Base-by-base conservation (phyloP, 2,888 invertebrate species). In the Ornithoptera priamus region DNA sequence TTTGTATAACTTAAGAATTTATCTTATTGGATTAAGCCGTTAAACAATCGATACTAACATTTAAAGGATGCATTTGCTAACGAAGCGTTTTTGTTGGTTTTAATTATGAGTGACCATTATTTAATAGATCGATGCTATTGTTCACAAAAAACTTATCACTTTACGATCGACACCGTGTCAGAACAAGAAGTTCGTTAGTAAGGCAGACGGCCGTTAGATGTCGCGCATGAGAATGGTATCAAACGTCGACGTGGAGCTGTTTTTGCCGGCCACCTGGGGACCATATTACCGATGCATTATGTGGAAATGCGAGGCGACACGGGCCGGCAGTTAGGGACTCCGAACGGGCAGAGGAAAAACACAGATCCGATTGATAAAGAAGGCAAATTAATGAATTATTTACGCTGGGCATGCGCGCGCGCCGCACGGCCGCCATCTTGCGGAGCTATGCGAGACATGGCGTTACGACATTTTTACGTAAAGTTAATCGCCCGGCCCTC, bases 331-430 rank as follows among this genome's bases (percentile, higher is more conserved):
- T 73, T 68, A 66, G 71, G 69, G 73, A 70, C 73, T 62, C 73
- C 67, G 63, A 50, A 18, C 56, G 66, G 39, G n/a, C 59, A 70
- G 66, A 63, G 65, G 59, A 69, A 65, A 46, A 46, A 15, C 62
- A 50, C 24, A 46, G 72, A 76, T 71, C 62, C 73, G 68, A 74
- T 75, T 78, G 78, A 79, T 78, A 78, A 78, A 76, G 75, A 72
- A 77, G 75, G 74, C 76, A 81, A 80, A 84, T 81, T 81, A 83
- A 84, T 86, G 83, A 86, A 85, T 86, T 82, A 85, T 85, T 81
- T 78, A 85, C 64, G 70, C 60, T 59, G 70, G 24, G 67, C 67
- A 63, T 67, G 70, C 70, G 77, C 72, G 75, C 66, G 75, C 76
- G 72, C 76, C 76, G 77, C 75, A 73, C 73, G 77, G 56, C 60